Base-by-base conservation (phyloP, 2,888 invertebrate genomes). In the Phyto melanocephala region DNA sequence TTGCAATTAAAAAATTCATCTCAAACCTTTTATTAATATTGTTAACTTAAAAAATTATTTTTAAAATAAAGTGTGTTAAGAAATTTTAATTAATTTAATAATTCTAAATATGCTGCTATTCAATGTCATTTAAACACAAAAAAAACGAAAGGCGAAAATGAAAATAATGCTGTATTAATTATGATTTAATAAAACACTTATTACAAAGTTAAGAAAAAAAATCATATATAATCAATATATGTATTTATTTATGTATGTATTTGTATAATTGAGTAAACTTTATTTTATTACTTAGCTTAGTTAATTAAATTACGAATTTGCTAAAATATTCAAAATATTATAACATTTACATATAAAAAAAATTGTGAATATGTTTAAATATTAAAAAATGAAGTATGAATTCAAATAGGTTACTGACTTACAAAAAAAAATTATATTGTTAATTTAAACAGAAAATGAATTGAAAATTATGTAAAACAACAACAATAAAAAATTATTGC, bases 251-350 rank as follows among this genome's bases (percentile, higher is more conserved):
- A n/a, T n/a, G n/a, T n/a, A n/a, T 50, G 67, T 60, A 72, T 72
- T 60, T 40, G 40, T 20, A 45, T 45, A 58, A n/a, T 37, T 37
- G 17, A 15, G 7, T 37, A 68, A 40, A 62, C 60, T 70, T 60
- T 35, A 71, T 58, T 79, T 79, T 62, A 68, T 62, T 60, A 67
- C 54, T 52, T 42, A 71, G 37, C 63, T 67, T 67, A 60, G 65
- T 76, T 76, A 45, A 65, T 71, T 81, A 67, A 52, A 71, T 35
- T 28, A 77, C 40, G 11, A 54, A 52, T 40, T 52, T 67, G 58
- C 47, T 68, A 60, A 15, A 65, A 65, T 20, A n/a, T 20, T n/a
- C 11, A 15, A 42, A 65, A 45, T 54, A 79, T 62, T 63, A 45
- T 40, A 13, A 54, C 56, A 68, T 62, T 60, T 24, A 33, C 15